Percentiles rank a stretch among this genome's conserved stretches.
Evolutionary conservation across 92 coral and sea anemone genomes (phyloP).

Genomic region (Pocillopora meandrina): DNA sequence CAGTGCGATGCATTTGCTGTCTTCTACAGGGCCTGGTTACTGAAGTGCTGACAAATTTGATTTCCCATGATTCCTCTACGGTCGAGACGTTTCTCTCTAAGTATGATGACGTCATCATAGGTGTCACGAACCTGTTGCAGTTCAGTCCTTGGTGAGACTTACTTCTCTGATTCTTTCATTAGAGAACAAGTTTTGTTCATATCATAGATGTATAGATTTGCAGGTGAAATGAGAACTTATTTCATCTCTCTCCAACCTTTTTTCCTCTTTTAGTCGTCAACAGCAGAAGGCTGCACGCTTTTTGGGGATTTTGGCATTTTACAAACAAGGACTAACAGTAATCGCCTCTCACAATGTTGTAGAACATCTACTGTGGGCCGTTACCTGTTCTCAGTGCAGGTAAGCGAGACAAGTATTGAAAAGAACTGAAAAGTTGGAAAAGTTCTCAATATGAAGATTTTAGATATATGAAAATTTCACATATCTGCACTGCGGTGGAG

Average conservation of each 20-base stretch:
- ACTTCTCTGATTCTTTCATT: background rate
- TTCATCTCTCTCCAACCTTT: background rate
- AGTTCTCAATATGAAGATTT: no score
- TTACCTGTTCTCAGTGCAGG: slow-evolving; percentile 84
- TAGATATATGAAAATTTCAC: no score
- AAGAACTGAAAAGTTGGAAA: background rate
- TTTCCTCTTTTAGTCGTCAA: slow-evolving; percentile 39
- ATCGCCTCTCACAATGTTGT: slow-evolving; percentile 69
- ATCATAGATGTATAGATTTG: no score
- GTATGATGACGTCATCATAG: slow-evolving; percentile 46
- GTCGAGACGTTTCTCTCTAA: slow-evolving; percentile 58
- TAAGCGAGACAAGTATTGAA: slow-evolving; percentile 23
- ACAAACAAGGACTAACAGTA: slow-evolving; percentile 56
- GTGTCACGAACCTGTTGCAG: slow-evolving; percentile 52
- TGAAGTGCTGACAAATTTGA: slow-evolving; percentile 38
- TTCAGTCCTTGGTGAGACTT: slow-evolving; percentile 57
- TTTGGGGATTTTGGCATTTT: slow-evolving; percentile 62
- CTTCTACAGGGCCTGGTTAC: slow-evolving; percentile 46
- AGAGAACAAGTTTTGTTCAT: background rate
- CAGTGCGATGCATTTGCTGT: background rate
- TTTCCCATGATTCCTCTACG: slow-evolving; percentile 50
- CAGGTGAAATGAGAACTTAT: background rate
- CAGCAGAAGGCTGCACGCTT: slow-evolving; percentile 74
- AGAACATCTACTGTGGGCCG: slow-evolving; percentile 78
- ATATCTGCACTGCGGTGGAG: no score